Evolutionary conservation across 2,113 vertebrate genomes (phyloP).

Genomic region (Forbesichthys agassizii): DNA sequence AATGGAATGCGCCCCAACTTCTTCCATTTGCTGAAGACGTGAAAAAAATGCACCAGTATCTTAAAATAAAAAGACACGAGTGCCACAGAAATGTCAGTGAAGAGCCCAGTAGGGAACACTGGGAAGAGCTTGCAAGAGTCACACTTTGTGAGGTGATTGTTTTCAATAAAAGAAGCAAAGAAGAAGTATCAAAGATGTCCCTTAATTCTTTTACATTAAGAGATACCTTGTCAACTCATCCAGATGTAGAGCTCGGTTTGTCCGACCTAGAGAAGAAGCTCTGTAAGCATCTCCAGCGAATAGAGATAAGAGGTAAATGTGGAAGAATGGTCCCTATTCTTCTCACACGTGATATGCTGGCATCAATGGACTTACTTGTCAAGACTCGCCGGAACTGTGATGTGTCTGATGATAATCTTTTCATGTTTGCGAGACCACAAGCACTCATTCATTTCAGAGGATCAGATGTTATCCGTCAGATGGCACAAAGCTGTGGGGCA

Average conservation of each 20-base stretch:
- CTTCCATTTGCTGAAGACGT: too few relatives aligned
- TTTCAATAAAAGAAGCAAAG: too few relatives aligned
- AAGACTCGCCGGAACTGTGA: background rate
- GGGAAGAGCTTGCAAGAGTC: too few relatives aligned
- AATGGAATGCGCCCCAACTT: too few relatives aligned
- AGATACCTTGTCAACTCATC: too few relatives aligned
- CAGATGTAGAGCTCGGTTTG: background rate
- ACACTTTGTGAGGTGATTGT: too few relatives aligned
- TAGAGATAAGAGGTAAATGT: background rate
- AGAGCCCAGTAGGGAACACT: too few relatives aligned
- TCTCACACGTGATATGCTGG: conserved; percentile 2
- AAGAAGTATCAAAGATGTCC: too few relatives aligned
- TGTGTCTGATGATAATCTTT: conserved; percentile 1
- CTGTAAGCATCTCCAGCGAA: background rate
- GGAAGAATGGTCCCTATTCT: conserved; percentile 1
- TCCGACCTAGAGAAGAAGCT: background rate
- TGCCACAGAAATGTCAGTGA: too few relatives aligned
- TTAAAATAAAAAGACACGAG: too few relatives aligned
- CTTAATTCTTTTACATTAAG: too few relatives aligned
- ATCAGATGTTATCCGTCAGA: background rate
- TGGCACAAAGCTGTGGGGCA: background rate
- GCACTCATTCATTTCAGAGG: background rate
- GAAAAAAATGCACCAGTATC: too few relatives aligned
- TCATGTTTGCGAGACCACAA: conserved; percentile 5
- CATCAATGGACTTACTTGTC: conserved; percentile 1